Conservation (phyloP, 2,888 invertebrate species). For the Theodoxus fluviatilis region DNA sequence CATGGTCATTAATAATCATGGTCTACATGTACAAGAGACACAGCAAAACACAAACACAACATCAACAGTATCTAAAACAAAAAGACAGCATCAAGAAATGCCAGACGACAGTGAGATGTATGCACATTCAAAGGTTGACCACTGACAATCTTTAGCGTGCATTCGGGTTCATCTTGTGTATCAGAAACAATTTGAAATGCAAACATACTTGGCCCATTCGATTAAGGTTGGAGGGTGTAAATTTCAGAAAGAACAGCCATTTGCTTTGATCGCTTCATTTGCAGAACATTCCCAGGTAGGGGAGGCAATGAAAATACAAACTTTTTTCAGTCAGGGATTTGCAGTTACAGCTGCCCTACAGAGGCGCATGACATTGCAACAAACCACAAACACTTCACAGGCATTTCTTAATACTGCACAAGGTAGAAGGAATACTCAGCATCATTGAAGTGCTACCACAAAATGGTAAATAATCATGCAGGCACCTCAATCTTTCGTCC, state of each 20-base stretch:
- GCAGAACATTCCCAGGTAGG: too few species aligned
- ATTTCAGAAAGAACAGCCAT: too few species aligned
- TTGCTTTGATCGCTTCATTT: too few species aligned
- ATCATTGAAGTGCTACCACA: conserved; percentile 60
- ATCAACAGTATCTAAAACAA: too few species aligned
- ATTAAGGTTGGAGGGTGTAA: conserved; percentile 11
- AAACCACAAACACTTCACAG: conserved; percentile 38
- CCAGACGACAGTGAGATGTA: conserved; percentile 37
- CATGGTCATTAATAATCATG: too few species aligned
- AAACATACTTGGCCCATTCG: conserved; percentile 24
- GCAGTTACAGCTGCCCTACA: background rate
- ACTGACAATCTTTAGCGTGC: conserved; percentile 19
- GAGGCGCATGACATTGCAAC: conserved; percentile 23
- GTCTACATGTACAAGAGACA: too few species aligned
- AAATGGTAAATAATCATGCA: conserved; percentile 59
- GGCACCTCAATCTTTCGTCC: conserved; percentile 99
- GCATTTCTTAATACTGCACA: conserved; percentile 63
- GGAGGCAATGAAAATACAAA: conserved; percentile 20
- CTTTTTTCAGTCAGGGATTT: background rate
- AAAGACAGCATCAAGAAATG: conserved; percentile 60
- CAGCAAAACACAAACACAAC: too few species aligned
- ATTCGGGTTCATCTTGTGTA: conserved; percentile 18
- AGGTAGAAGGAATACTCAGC: conserved; percentile 52
- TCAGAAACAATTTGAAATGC: conserved; percentile 26
- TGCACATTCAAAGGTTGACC: conserved; percentile 22